Conservation (phyloP, 2,888 invertebrate species). For the Cephus rjabovi region DNA sequence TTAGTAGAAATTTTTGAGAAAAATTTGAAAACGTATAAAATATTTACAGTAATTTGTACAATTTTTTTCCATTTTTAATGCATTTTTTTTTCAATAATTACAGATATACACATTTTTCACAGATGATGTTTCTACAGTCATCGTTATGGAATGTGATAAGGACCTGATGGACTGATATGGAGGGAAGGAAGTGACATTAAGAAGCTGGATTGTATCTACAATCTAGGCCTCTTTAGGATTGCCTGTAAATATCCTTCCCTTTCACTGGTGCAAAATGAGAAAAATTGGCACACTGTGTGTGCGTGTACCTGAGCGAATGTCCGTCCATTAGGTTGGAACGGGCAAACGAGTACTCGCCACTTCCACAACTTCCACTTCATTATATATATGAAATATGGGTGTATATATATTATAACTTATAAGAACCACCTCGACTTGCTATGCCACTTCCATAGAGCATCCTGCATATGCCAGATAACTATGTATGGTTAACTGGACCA, state of each 20-base stretch:
- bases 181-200: conserved; percentile 9
- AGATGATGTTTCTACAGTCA: neutral
- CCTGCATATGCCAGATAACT: neutral
- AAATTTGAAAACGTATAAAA: neutral
- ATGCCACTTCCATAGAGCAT: neutral
- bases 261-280: conserved; percentile 45
- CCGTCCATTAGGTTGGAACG: conserved; percentile 48
- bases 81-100: no score
- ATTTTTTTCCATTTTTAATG: no score
- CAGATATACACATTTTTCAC: neutral
- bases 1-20: neutral
- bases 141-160: neutral
- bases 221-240: conserved; percentile 42
- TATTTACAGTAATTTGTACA: neutral
- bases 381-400: neutral
- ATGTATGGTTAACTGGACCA: neutral
- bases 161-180: neutral
- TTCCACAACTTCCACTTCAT: neutral
- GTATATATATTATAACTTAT: neutral
- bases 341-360: conserved; percentile 14
- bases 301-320: conserved; percentile 14
- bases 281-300: conserved; percentile 38
- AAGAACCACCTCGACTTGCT: neutral
- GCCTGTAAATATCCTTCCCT: conserved; percentile 46
- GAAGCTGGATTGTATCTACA: conserved; percentile 23